phyloP scores from a whole-genome alignment of 2,113 vertebrate genomes.

The Octodon degus region DNA sequence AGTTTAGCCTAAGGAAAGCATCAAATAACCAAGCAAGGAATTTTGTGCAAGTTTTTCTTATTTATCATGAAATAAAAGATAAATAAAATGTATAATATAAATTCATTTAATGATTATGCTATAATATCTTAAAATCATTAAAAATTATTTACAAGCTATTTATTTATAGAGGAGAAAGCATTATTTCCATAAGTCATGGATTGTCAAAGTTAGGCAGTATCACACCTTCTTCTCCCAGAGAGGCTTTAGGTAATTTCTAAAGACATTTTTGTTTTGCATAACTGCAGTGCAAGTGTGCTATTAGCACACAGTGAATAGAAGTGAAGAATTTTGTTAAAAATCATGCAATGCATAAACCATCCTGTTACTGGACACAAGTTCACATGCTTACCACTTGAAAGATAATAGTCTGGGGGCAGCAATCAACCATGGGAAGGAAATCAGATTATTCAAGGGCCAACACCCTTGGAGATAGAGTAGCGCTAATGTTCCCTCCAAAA shows the following conservation, averaged over 20 bases:
- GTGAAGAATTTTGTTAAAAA: not conserved
- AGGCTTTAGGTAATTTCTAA: not conserved
- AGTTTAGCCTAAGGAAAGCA: slow-evolving; percentile 21
- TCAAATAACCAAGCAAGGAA: not conserved
- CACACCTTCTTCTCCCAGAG: not conserved
- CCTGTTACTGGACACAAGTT: not conserved
- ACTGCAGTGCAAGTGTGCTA: not conserved
- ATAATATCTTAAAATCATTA: slow-evolving; percentile 4
- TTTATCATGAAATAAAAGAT: slow-evolving; percentile 17
- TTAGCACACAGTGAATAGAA: not conserved
- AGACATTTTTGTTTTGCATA: not conserved
- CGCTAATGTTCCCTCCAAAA: not conserved
- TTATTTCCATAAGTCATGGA: not conserved
- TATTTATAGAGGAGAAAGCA: not conserved
- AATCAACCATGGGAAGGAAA: not conserved
- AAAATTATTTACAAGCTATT: slow-evolving; percentile 20
- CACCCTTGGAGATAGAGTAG: not conserved
- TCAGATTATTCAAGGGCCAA: too few species aligned
- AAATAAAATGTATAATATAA: slow-evolving; percentile 8
- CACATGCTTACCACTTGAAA: not conserved
- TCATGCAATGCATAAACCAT: not conserved
- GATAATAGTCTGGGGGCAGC: not conserved
- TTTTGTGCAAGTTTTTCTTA: slow-evolving; percentile 38
- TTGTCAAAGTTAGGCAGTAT: not conserved
- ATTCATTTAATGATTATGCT: not conserved